Conservation (phyloP, 2,888 invertebrate genomes). For the Eudasyphora cyanicolor region DNA sequence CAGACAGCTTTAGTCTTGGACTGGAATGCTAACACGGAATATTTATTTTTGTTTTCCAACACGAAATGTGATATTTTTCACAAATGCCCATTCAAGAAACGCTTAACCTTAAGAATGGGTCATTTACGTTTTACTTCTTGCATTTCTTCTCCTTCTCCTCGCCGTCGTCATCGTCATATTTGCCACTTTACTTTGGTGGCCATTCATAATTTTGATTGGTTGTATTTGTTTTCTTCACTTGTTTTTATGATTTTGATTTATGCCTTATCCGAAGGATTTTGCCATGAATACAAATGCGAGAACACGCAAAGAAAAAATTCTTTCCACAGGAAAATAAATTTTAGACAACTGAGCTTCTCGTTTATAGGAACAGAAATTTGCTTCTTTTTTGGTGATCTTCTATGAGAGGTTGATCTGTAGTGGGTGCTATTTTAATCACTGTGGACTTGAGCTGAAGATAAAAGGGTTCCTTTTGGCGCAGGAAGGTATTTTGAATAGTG, state of each 20-base stretch:
- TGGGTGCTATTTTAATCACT: no score
- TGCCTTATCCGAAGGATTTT: background rate
- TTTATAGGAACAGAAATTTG: no score
- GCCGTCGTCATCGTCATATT: no score
- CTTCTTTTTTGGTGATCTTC: no score
- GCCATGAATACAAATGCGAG: slow-evolving; percentile 4
- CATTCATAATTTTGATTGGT: slow-evolving; percentile 10
- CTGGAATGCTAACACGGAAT: background rate
- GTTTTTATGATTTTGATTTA: slow-evolving; percentile 14
- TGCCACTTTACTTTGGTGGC: background rate
- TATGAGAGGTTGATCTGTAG: no score
- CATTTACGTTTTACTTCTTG: background rate
- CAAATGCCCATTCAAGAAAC: background rate
- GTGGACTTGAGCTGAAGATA: no score
- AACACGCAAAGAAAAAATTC: background rate
- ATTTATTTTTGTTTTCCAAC: no score
- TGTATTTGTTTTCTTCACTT: background rate
- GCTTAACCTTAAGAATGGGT: background rate
- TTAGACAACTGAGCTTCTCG: no score
- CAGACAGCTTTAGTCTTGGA: background rate
- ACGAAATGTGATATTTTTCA: slow-evolving; percentile 13
- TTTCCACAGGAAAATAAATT: no score
- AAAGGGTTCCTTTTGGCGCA: no score
- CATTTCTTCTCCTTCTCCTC: no score
- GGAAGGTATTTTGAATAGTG: no score